Evolutionary conservation across 1,140 invertebrate genomes (phyloP).

Genomic region (Drosophila repletoides): DNA sequence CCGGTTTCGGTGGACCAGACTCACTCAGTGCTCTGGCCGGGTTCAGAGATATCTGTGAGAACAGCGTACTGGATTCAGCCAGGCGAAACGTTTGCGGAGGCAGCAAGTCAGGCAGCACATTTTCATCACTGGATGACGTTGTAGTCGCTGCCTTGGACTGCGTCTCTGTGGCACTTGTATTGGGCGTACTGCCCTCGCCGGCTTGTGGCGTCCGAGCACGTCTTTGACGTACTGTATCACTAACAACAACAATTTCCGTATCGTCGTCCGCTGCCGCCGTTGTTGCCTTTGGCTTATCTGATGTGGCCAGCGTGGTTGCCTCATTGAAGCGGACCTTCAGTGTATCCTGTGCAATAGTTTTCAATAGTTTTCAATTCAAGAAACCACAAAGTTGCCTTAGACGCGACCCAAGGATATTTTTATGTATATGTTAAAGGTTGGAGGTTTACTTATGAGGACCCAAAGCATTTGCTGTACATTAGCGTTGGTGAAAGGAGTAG

Average conservation of each 20-base stretch:
- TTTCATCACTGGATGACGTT: constrained; percentile 12
- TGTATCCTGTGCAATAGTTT: constrained; percentile 59
- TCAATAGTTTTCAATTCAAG: constrained; percentile 22
- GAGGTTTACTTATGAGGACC: constrained; percentile 28
- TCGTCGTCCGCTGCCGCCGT: constrained; percentile 22
- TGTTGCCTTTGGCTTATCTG: constrained; percentile 4
- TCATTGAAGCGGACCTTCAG: constrained; percentile 67
- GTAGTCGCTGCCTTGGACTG: constrained; percentile 12
- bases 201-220: constrained; percentile 72
- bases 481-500: constrained; percentile 48
- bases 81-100: constrained; percentile 84
- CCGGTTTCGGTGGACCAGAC: constrained; percentile 41
- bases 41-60: constrained; percentile 86
- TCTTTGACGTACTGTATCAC: constrained; percentile 80
- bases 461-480: constrained; percentile 46
- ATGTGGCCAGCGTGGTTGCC: constrained; percentile 41
- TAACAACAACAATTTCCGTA: constrained; percentile 81
- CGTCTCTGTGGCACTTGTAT: constrained; percentile 30
- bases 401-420: not conserved
- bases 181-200: constrained; percentile 37
- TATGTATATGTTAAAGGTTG: not conserved
- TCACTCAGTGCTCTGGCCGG: constrained; percentile 11
- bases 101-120: constrained; percentile 73
- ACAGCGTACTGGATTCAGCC: constrained; percentile 87
- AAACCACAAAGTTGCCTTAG: constrained; percentile 6